These are phyloP conservation scores for Eremobia ochroleuca DNA, from an alignment of 2,888 invertebrate species.

Conservation along the genomic window DNA sequence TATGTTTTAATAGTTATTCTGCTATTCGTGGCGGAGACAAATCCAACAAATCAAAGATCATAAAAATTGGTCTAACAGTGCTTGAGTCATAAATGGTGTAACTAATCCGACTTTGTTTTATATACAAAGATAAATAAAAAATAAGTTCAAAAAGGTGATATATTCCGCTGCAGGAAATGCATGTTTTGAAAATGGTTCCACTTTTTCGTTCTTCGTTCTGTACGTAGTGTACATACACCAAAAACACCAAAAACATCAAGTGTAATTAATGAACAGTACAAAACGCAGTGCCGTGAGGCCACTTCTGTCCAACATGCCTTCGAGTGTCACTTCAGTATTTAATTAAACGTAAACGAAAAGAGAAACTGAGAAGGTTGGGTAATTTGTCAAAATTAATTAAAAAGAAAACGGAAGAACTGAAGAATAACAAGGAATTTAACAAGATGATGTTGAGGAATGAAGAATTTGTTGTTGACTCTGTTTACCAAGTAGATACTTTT, in stretches of 20 bases:
- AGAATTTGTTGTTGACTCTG: slow-evolving; percentile 75
- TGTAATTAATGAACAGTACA: slow-evolving; percentile 82
- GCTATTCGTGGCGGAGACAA: too few species aligned
- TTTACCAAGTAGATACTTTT: slow-evolving; percentile 76
- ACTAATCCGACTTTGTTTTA: too few species aligned
- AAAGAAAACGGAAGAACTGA: slow-evolving; percentile 86
- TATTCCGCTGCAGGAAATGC: neutral
- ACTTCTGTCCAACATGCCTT: slow-evolving; percentile 80
- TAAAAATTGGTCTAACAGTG: too few species aligned
- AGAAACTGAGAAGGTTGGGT: slow-evolving; percentile 88
- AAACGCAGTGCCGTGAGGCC: slow-evolving; percentile 72
- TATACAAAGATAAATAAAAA: too few species aligned
- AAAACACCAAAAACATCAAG: slow-evolving; percentile 58
- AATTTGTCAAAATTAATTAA: slow-evolving; percentile 91
- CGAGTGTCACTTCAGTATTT: slow-evolving; percentile 90
- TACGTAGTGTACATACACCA: slow-evolving; percentile 17
- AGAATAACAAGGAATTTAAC: slow-evolving; percentile 84
- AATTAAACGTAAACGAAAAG: slow-evolving; percentile 88
- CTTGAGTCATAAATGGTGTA: too few species aligned
- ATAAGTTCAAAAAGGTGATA: too few species aligned
- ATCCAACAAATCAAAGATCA: too few species aligned
- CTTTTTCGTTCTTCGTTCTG: neutral
- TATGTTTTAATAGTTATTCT: too few species aligned
- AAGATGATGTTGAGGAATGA: slow-evolving; percentile 78
- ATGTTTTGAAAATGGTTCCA: neutral